phyloP scores from a whole-genome alignment of 2,113 vertebrate species.

The Talpa occidentalis region DNA sequence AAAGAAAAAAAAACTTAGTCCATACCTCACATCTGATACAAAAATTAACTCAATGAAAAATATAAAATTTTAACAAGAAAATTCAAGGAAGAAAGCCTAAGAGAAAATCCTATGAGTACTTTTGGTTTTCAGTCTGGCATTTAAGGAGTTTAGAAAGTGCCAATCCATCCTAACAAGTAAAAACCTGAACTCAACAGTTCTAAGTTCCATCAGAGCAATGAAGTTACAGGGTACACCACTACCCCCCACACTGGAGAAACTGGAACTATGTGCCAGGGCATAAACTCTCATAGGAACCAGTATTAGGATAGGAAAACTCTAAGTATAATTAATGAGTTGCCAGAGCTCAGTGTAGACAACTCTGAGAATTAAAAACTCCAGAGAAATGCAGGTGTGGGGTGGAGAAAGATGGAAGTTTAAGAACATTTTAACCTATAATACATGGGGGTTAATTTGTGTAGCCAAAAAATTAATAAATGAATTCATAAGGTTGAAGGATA shows the following conservation, averaged over 20 bases:
- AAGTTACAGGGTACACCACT: background rate
- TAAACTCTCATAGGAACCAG: background rate
- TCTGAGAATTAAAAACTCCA: background rate
- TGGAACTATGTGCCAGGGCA: background rate
- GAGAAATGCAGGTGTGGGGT: background rate
- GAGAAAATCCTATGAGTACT: background rate
- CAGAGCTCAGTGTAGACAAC: background rate
- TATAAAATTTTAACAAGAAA: background rate
- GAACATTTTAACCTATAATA: no score
- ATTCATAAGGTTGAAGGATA: background rate
- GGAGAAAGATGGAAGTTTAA: background rate
- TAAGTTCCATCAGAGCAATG: background rate
- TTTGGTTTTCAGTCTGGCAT: background rate
- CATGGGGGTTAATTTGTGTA: no score
- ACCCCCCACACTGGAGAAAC: background rate
- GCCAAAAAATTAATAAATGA: background rate
- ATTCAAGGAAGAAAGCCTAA: background rate
- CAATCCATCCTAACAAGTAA: slow-evolving; percentile 1
- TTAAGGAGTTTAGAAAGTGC: background rate
- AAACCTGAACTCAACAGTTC: background rate
- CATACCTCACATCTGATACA: background rate
- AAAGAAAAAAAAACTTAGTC: background rate
- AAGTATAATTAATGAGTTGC: background rate
- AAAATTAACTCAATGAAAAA: slow-evolving; percentile 48
- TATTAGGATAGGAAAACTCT: background rate